Conservation (phyloP, 1,140 invertebrate species). For the Tribolium madens region DNA sequence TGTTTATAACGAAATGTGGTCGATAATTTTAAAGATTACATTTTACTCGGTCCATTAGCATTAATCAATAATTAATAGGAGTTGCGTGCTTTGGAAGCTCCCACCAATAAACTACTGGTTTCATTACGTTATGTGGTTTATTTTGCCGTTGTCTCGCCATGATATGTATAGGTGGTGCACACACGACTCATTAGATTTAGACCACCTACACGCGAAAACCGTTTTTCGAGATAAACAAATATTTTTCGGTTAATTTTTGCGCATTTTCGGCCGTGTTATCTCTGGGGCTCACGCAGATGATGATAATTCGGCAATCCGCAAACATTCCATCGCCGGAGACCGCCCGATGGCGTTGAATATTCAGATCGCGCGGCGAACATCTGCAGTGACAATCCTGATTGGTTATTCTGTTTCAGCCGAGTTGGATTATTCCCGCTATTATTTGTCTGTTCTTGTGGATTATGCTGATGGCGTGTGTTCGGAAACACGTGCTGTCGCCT, state of each 20-base stretch:
- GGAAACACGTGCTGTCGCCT: conserved; percentile 26
- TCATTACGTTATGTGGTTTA: conserved; percentile 50
- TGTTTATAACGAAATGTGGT: conserved; percentile 37
- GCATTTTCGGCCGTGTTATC: conserved; percentile 21
- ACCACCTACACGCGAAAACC: background rate
- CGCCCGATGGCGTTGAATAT: conserved; percentile 45
- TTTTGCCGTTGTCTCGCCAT: background rate
- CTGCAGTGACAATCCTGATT: conserved; percentile 52
- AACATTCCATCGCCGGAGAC: conserved; percentile 28
- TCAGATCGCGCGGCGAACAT: conserved; percentile 48
- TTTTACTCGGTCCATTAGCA: conserved; percentile 52
- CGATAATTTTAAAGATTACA: conserved; percentile 38
- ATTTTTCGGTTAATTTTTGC: conserved; percentile 26
- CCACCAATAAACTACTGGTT: conserved; percentile 53
- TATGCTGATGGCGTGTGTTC: conserved; percentile 41
- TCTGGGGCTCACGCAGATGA: conserved; percentile 25
- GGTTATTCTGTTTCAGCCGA: conserved; percentile 51
- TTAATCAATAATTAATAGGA: conserved; percentile 57
- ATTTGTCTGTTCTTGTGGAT: conserved; percentile 43
- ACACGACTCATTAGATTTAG: conserved; percentile 14
- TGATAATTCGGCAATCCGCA: conserved; percentile 43
- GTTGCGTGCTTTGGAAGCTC: conserved; percentile 51
- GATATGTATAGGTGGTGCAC: conserved; percentile 14
- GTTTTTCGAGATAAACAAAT: conserved; percentile 11
- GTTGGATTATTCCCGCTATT: conserved; percentile 46